Percentiles rank a stretch among this genome's conserved stretches.
Evolutionary conservation across 2,888 invertebrate genomes (phyloP).

Genomic region (Schizaphis graminum): DNA sequence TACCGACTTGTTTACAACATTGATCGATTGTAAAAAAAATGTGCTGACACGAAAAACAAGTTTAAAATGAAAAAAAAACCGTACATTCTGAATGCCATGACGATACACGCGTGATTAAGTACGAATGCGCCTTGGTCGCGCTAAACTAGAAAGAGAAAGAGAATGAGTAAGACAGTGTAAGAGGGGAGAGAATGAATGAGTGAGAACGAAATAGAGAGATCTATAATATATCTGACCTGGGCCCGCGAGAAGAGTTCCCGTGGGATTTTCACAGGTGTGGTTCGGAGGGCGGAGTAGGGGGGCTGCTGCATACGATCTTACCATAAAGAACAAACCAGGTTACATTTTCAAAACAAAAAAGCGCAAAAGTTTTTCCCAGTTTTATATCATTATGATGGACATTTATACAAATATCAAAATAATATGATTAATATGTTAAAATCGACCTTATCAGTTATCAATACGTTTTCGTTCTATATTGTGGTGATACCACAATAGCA

Average conservation of each 20-base stretch:
- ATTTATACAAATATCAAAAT: neutral
- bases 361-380: neutral
- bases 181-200: neutral
- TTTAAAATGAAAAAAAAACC: slow-evolving; percentile 54
- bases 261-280: neutral
- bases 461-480: neutral
- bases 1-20: slow-evolving; percentile 60
- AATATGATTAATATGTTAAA: neutral
- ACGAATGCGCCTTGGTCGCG: slow-evolving; percentile 37
- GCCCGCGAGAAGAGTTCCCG: neutral
- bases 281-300: too few species aligned
- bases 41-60: slow-evolving; percentile 56
- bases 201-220: neutral
- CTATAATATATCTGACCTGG: neutral
- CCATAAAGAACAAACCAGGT: neutral
- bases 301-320: neutral
- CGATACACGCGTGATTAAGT: neutral
- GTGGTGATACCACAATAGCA: neutral
- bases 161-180: neutral
- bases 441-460: neutral
- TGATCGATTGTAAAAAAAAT: slow-evolving; percentile 54
- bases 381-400: neutral
- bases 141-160: neutral
- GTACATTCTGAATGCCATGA: slow-evolving; percentile 45
- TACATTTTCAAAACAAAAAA: neutral